Base-by-base conservation (phyloP, 2,888 invertebrate species). In the Hirtodrosophila confusa region DNA sequence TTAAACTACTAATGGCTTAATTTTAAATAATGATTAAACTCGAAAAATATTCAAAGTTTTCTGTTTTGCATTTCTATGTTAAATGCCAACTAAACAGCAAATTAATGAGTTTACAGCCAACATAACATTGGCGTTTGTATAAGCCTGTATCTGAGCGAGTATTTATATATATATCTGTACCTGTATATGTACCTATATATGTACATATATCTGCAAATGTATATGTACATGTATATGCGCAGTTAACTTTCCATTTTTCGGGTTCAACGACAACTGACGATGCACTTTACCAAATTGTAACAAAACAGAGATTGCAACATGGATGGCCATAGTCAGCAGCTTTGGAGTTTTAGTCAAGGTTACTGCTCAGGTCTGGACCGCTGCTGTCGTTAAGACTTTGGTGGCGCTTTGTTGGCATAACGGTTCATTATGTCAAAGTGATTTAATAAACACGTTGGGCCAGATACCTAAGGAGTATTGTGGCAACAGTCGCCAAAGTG, bases 351-450 rank as follows among this genome's bases (percentile, higher is more conserved):
- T 66, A 75, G 76, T 82, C 80, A 82, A 86, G 80, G 80, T 86
- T 86, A 80, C 48, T 54, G 69, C 62, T 65, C 39, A 55, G 45
- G 33, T 51, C 44, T 58, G 69, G 39, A 55, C 50, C 44, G 5
- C 31, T 64, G 31, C 35, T 31, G 48, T 41, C 45, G 54, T 41
- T 17, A 10, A 33, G 56, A 50, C 49, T 66, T 53, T 62, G 39
- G 44, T 58, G 29, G 53, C 29, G 27, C n/a, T 55, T 51, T 63
- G 84, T 69, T 77, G 64, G 58, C 67, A 74, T 82, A 87, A 87
- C 83, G 88, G 88, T 79, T 87, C 83, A 87, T 85, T 78, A 71
- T 82, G 88, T 82, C 79, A 87, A 82, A 73, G 67, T 82, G 74
- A 76, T 74, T 85, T 69, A 65, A 84, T 69, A 83, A 79, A 67